Base-by-base conservation (phyloP, 2,888 invertebrate species). In the Acanthoscelides obtectus region DNA sequence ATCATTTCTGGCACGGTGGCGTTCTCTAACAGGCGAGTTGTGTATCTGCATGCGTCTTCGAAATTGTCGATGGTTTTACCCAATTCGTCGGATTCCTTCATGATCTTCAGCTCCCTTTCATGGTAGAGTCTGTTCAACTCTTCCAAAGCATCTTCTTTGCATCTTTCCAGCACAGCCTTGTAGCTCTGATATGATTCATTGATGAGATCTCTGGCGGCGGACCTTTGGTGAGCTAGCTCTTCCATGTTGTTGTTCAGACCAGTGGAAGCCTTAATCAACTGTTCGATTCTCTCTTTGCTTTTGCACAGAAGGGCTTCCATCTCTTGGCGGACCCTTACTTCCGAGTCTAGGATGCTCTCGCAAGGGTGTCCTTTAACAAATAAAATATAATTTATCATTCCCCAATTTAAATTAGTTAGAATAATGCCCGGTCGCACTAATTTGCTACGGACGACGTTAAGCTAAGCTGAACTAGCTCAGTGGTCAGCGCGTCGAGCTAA, bases 1-100 rank as follows among this genome's bases (percentile, higher is more conserved):
- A 96, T 90, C 79, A 96, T 92, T 86, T 96, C 96, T 4, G 93
- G 90, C 22, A 93, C 92, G 83, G 95, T 96, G 22, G 96, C 96
- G 81, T 93, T 91, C 76, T 94, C 93, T 72, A 96, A 86, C 68
- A 97, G 89, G 77, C 94, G 90, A 20, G 92, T 89, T 0, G 96
- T 92, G 83, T 96, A 97, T 80, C 92, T 92, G 81, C 94, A 94
- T 12, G 96, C 96, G 81, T 94, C 94, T 81, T 95, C 94, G 75
- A 97, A 92, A 80, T 93, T 92, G 75, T 93, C 93, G 75, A 94
- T 92, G 3, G 93, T 93, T 82, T 94, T 95, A 79, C 94, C 95
- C 71, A 96, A 90, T 67, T 82, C 80, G 81, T 94, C 93, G 81
- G 93, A 91, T 74, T 93, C 88, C 82, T 96, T 96, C 96, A 97